phyloP scores from a whole-genome alignment of 2,797 vertebrate species.

The Dendrocincla fuliginosa region DNA sequence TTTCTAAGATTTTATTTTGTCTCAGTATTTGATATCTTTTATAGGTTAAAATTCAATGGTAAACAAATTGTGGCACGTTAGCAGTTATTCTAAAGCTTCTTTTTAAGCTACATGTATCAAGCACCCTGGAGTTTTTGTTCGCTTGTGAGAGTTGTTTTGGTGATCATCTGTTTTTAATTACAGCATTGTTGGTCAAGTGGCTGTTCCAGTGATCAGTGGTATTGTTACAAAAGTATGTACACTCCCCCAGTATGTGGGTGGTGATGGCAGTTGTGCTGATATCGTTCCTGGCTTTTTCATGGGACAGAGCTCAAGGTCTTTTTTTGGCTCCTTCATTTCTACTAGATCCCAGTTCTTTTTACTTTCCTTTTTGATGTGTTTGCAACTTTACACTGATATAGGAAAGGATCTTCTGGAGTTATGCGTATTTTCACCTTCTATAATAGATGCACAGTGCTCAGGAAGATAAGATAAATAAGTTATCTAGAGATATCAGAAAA shows the following conservation, averaged over 20 bases:
- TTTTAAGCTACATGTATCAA: neutral
- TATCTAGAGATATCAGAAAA: neutral
- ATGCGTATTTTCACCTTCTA: neutral
- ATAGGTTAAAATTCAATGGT: neutral
- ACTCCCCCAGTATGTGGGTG: slow-evolving; percentile 44
- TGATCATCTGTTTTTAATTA: slow-evolving; percentile 63
- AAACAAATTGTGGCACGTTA: neutral
- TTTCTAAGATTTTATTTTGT: neutral
- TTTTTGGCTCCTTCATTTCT: neutral
- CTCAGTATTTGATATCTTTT: neutral
- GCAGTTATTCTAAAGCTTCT: neutral
- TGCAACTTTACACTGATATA: neutral
- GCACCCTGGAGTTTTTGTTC: slow-evolving; percentile 31
- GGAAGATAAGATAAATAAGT: neutral
- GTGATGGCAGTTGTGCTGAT: slow-evolving; percentile 19
- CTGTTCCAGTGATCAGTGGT: slow-evolving; percentile 19
- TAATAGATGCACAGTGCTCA: neutral
- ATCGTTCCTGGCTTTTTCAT: neutral
- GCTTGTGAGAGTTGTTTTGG: neutral
- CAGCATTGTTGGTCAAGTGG: slow-evolving; percentile 14
- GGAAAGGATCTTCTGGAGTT: neutral
- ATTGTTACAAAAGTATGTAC: slow-evolving; percentile 55
- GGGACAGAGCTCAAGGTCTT: neutral
- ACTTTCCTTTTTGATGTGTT: neutral
- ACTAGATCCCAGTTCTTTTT: neutral